These are phyloP conservation scores for Zosterops lateralis DNA, from an alignment of 2,113 vertebrate genomes.

Conservation along the genomic window DNA sequence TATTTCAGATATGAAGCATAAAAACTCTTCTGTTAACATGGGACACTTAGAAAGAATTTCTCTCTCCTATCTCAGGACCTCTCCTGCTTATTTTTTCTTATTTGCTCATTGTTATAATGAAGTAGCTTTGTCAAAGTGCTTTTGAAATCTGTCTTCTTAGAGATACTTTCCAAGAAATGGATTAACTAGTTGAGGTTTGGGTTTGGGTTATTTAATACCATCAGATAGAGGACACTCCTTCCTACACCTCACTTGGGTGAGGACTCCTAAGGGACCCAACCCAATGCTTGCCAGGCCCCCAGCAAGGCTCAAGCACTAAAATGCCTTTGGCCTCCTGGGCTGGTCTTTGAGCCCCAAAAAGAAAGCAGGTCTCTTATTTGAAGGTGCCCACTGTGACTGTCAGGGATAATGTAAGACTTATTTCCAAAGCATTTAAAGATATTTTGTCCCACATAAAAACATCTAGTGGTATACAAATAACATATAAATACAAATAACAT, in stretches of 20 bases:
- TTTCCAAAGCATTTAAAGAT: neutral
- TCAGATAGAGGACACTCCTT: neutral
- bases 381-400: neutral
- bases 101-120: neutral
- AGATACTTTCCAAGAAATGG: neutral
- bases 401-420: accelerated
- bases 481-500: neutral
- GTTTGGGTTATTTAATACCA: neutral
- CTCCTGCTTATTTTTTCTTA: neutral
- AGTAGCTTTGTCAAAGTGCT: neutral
- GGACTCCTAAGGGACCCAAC: neutral
- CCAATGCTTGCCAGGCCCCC: neutral
- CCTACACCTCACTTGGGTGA: neutral
- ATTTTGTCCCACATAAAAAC: neutral
- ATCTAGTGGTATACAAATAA: neutral
- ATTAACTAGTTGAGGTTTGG: neutral
- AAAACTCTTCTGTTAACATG: neutral
- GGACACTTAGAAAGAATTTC: neutral
- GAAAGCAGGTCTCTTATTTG: neutral
- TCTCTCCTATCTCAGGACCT: neutral
- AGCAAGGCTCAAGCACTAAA: neutral
- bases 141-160: neutral
- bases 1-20: neutral
- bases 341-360: neutral
- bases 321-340: neutral